Conservation (phyloP, 1,140 invertebrate species). For the Lethrus apterus region DNA sequence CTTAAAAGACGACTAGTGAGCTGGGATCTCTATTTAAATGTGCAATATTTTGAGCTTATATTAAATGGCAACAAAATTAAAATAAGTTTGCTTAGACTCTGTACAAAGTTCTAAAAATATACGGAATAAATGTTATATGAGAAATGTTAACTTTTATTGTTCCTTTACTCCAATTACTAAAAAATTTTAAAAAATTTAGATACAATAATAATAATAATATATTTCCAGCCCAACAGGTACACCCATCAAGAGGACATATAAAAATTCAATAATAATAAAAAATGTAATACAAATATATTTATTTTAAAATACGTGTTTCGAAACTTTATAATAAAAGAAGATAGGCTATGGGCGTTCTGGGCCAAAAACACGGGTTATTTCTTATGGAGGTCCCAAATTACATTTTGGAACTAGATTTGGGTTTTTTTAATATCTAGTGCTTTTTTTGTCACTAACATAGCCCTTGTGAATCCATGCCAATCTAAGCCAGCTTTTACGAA, state of each 20-base stretch:
- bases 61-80: slow-evolving; percentile 2
- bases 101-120: slow-evolving; percentile 13
- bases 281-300: neutral
- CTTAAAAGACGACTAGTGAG: neutral
- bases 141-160: neutral
- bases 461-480: too few relatives aligned
- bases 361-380: too few relatives aligned
- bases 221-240: too few relatives aligned
- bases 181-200: neutral
- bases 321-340: too few relatives aligned
- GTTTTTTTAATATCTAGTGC: too few relatives aligned
- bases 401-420: too few relatives aligned
- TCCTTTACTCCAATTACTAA: neutral
- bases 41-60: slow-evolving; percentile 16
- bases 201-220: neutral
- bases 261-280: neutral
- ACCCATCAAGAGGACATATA: too few relatives aligned
- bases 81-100: slow-evolving; percentile 8
- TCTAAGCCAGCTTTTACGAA: too few relatives aligned
- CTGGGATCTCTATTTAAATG: slow-evolving; percentile 17
- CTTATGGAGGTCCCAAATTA: too few relatives aligned
- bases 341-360: too few relatives aligned
- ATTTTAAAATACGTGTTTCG: neutral
- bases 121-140: slow-evolving; percentile 15
- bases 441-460: too few relatives aligned